These are phyloP conservation scores for Tortrix viridana DNA, from an alignment of 2,888 invertebrate genomes.

Conservation along the genomic window DNA sequence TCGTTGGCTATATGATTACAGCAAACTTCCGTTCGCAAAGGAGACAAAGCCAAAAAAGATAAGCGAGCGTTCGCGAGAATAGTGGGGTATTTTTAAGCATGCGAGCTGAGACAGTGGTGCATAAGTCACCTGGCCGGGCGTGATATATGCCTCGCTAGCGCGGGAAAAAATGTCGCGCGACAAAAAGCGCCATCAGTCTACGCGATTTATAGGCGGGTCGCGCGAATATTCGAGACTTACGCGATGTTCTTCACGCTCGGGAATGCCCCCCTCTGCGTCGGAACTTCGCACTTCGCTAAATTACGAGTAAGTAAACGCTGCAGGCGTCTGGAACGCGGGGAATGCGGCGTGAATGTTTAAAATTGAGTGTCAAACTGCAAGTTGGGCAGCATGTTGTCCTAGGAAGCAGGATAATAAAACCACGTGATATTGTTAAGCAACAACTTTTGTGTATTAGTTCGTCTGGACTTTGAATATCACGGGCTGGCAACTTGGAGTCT, in stretches of 20 bases:
- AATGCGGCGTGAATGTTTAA: conserved; percentile 32
- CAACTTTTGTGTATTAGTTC: no score
- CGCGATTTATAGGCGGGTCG: conserved; percentile 77
- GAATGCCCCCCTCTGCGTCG: conserved; percentile 80
- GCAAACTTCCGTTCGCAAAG: conserved; percentile 32
- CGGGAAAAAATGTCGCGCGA: conserved; percentile 82
- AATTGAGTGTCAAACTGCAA: conserved; percentile 15
- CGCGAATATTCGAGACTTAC: conserved; percentile 73
- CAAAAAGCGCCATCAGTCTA: conserved; percentile 80
- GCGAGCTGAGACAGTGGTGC: conserved; percentile 53
- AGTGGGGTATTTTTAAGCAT: conserved; percentile 57
- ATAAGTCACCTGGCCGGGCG: conserved; percentile 69
- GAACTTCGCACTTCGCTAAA: conserved; percentile 82
- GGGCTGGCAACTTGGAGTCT: no score
- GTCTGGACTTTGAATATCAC: no score
- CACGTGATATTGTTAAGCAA: no score
- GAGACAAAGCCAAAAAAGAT: conserved; percentile 38
- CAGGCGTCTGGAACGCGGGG: conserved; percentile 30
- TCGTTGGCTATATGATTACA: conserved; percentile 8
- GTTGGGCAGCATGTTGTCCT: no score
- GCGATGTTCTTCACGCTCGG: conserved; percentile 72
- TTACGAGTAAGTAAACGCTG: conserved; percentile 65
- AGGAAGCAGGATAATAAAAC: no score
- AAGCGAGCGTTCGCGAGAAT: conserved; percentile 47
- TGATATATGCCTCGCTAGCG: conserved; percentile 80